These are phyloP conservation scores for Agelas oroides DNA, from an alignment of 37 sponge, comb jelly and placozoan species.

Conservation along the genomic window DNA sequence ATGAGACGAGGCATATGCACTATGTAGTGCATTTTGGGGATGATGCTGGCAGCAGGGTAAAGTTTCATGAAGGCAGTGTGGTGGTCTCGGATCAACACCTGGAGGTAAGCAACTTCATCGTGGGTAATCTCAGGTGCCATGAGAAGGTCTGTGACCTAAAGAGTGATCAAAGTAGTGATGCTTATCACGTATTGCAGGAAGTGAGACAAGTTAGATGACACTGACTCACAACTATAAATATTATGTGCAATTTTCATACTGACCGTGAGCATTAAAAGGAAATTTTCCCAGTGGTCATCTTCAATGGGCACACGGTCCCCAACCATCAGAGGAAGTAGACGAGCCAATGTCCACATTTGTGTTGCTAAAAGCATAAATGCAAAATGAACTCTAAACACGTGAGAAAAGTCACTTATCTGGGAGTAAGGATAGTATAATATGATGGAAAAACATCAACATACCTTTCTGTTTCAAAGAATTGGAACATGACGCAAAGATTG, in stretches of 20 bases:
- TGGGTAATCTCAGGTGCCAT: constrained; percentile 25
- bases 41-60: neutral
- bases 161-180: neutral
- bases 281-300: constrained; percentile 14
- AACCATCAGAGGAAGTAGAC: constrained; percentile 16
- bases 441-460: no score
- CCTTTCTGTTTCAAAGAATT: no score
- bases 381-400: no score
- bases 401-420: no score
- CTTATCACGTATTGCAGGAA: no score
- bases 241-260: no score
- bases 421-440: no score
- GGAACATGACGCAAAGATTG: no score
- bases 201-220: no score
- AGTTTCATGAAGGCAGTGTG: neutral
- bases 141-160: constrained; percentile 11
- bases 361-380: no score
- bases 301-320: constrained; percentile 4
- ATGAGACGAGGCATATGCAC: no score
- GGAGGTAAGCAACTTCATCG: constrained; percentile 25
- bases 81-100: constrained; percentile 6
- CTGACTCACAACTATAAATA: no score
- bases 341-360: constrained; percentile 10
- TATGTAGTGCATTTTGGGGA: constrained; percentile 18
- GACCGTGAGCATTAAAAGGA: neutral